Base-by-base conservation (phyloP, 2,888 invertebrate genomes). In the Seira sanloemensis region DNA sequence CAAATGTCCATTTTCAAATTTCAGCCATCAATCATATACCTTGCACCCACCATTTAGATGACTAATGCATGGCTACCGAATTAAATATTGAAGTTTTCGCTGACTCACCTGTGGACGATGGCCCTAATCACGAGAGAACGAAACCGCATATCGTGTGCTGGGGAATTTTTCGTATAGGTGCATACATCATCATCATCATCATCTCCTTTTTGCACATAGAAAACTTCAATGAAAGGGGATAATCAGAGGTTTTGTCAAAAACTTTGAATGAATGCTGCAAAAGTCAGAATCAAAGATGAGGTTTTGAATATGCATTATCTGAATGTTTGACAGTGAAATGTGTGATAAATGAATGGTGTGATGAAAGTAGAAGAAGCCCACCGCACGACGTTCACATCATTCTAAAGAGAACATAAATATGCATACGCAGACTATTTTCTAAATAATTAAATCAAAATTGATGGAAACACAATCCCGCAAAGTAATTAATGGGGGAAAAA, bases 311-410 rank as follows among this genome's bases (percentile, higher is more conserved):
- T 37, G 37, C 37, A 12, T 37, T 58, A n/a, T 12, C n/a, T 58
- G 58, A 58, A n/a, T n/a, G 58, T 58, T 9, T 58, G 58, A 58
- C 58, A 58, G 18, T 58, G 58, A 58, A 58, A 58, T 58, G 58
- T n/a, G n/a, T n/a, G n/a, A n/a, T n/a, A n/a, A 58, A 18, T 58
- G 58, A 58, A 58, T 58, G 58, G 58, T 58, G 58, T 58, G 18
- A 58, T n/a, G 18, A 58, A 58, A 58, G 58, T 58, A 58, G 16
- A 37, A 7, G 37, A n/a, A 37, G 37, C 37, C 4, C 4, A 37
- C 4, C 37, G 4, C 37, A n/a, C n/a, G n/a, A n/a, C n/a, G n/a
- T n/a, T n/a, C n/a, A n/a, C n/a, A n/a, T n/a, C n/a, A n/a, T n/a
- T n/a, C n/a, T n/a, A n/a, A n/a, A n/a, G n/a, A n/a, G n/a, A n/a